Evolutionary conservation across 53 echinoderm and acorn worm species (phyloP).

Genomic region (Astropecten irregularis): DNA sequence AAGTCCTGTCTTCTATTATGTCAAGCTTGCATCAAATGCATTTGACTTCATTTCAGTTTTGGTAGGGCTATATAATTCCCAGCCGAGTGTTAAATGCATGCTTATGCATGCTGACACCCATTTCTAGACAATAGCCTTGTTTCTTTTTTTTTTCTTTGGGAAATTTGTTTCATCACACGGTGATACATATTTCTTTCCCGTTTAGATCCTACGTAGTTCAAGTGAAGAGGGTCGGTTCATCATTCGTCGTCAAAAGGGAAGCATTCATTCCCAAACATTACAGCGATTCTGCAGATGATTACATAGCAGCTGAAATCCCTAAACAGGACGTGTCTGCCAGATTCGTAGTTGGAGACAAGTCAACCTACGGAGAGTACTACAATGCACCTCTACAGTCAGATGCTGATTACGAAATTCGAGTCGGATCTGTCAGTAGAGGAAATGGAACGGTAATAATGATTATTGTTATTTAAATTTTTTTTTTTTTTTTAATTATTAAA

Average conservation of each 20-base stretch:
- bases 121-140: too few species aligned
- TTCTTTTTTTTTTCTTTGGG: too few species aligned
- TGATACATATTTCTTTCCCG: too few species aligned
- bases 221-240: not conserved
- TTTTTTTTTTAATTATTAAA: too few species aligned
- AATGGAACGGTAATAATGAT: conserved; percentile 8
- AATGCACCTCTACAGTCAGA: conserved; percentile 16
- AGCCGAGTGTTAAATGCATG: too few species aligned
- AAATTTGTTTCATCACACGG: too few species aligned
- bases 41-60: too few species aligned
- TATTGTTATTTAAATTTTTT: not conserved
- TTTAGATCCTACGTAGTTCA: not conserved
- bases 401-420: not conserved
- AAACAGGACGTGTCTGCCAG: not conserved
- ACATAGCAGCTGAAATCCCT: not conserved
- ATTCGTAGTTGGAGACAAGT: conserved; percentile 2
- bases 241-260: not conserved
- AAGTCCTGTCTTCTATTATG: too few species aligned
- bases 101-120: too few species aligned
- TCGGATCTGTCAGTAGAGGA: conserved; percentile 11
- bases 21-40: too few species aligned
- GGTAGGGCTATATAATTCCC: too few species aligned
- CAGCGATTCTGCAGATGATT: not conserved
- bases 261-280: not conserved
- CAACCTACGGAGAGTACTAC: not conserved